Evolutionary conservation across 2,797 vertebrate genomes (phyloP).

Genomic region (Acrossocheilus wenchowensis): DNA sequence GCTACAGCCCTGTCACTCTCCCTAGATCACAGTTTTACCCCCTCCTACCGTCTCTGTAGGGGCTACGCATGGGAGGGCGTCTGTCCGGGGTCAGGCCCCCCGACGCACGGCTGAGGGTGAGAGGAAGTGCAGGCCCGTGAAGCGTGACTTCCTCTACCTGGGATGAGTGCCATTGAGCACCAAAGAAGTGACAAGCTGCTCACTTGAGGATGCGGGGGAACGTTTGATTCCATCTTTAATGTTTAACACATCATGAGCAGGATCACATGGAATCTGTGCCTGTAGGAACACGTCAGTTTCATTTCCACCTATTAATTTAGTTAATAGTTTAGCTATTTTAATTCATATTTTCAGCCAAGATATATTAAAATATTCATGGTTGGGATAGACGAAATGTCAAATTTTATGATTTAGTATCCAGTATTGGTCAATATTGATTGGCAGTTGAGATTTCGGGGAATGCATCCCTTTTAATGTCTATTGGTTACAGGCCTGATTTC

Average conservation of each 20-base stretch:
- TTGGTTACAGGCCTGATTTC: background rate
- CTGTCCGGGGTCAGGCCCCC: slow-evolving; percentile 39
- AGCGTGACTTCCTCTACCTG: slow-evolving; percentile 59
- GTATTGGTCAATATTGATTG: background rate
- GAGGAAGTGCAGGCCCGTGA: slow-evolving; percentile 61
- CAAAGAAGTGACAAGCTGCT: slow-evolving; percentile 36
- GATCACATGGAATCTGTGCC: background rate
- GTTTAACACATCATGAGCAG: background rate
- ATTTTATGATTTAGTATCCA: background rate
- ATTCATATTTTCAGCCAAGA: background rate
- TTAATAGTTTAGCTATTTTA: too few species aligned
- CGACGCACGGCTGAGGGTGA: slow-evolving; percentile 51
- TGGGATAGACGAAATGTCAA: background rate
- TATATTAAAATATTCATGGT: background rate
- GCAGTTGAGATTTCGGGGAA: background rate
- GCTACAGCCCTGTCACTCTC: slow-evolving; percentile 58
- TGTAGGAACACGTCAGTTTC: background rate
- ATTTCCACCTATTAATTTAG: background rate
- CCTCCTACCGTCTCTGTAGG: slow-evolving; percentile 27
- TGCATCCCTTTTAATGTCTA: background rate
- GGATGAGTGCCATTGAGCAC: slow-evolving; percentile 22
- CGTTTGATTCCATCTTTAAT: slow-evolving; percentile 34
- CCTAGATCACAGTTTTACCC: slow-evolving; percentile 26
- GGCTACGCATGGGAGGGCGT: slow-evolving; percentile 25
- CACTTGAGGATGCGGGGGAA: background rate